Evolutionary conservation across 2,113 vertebrate species (phyloP), one percentile per base, ranked within the genome.

Genomic region (Pao palembangensis): DNA sequence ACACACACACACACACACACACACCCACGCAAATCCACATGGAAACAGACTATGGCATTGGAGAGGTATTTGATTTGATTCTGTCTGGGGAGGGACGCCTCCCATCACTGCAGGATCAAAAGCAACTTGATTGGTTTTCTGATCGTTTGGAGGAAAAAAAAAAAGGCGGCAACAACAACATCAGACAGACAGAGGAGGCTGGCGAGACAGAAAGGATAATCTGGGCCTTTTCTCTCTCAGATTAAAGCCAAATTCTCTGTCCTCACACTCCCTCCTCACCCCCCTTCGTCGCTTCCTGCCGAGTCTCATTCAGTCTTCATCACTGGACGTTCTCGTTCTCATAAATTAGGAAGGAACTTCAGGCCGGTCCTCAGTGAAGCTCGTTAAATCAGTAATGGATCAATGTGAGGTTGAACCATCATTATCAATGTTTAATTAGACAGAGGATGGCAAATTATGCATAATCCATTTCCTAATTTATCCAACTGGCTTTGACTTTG

Each of bases 21-120:
- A 17, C 25, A 56, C 20, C 58, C n/a, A 28, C 38, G 4, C 51
- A 53, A n/a, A 81, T 20, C 20, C 44, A 18, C 10, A 47, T 34
- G 28, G 49, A 44, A 74, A 58, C 20, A 55, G 58, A 43, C 65
- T 44, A 55, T 63, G 41, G 57, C 55, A 74, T 84, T 67, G 75
- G 53, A 71, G 53, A 56, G 69, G 74, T 51, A 73, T 84, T 85
- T 56, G 71, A 72, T 73, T 64, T 75, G 76, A 78, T 71, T 83
- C 71, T 61, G 77, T 83, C 77, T 69, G 67, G 61, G 60, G 67
- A 51, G 56, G 8, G 58, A 55, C 6, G 20, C 42, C 3, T 56
- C 23, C 48, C 23, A 49, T 51, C 60, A 60, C 61, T 6, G 28
- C 62, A 42, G 51, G 59, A 18, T 66, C 67, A 55, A 65, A 74